phyloP scores from a whole-genome alignment of 2,888 invertebrate genomes.

The Pandemis corylana region DNA sequence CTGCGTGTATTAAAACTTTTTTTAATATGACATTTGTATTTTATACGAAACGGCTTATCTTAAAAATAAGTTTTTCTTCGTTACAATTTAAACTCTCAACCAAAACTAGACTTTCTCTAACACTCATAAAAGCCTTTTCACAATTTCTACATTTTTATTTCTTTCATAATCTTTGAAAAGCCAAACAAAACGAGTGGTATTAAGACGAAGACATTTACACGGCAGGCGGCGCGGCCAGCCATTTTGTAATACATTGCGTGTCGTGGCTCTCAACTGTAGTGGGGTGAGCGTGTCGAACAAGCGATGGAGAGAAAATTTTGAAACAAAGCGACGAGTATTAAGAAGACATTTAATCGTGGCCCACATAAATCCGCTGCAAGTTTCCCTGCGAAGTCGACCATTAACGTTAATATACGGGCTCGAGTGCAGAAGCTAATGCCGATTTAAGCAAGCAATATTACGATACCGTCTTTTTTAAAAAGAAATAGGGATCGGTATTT shows the following conservation, averaged over 20 bases:
- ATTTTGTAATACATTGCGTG: background rate
- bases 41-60: no score
- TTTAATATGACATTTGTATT: no score
- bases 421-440: conserved; percentile 53
- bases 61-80: no score
- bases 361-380: conserved; percentile 47
- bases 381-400: conserved; percentile 45
- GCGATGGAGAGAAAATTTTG: background rate
- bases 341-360: conserved; percentile 46
- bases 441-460: conserved; percentile 54
- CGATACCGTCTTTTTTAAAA: conserved; percentile 13
- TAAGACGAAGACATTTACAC: conserved; percentile 8
- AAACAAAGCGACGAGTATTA: conserved; percentile 41
- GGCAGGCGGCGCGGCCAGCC: background rate
- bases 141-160: background rate
- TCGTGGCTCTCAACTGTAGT: background rate
- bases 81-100: no score
- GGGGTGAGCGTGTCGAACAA: background rate
- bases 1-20: no score
- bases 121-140: background rate
- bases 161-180: conserved; percentile 22
- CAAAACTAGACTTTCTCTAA: no score
- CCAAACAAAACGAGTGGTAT: conserved; percentile 41
- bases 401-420: conserved; percentile 55
- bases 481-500: background rate